These are phyloP conservation scores for Prionace glauca DNA, from an alignment of 2,797 vertebrate genomes.

Conservation along the genomic window DNA sequence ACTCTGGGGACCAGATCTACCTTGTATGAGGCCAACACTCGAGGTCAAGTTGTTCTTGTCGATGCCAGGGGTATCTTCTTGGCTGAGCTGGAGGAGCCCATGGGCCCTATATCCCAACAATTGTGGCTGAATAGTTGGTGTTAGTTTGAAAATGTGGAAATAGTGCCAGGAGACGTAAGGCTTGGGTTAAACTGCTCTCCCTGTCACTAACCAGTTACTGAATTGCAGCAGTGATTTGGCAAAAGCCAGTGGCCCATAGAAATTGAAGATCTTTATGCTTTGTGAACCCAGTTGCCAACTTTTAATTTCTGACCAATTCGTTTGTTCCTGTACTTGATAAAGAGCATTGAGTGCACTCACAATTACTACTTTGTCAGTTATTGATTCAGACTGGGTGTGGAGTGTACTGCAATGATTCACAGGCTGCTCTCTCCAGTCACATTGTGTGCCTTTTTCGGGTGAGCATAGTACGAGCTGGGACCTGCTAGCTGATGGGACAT, in stretches of 20 bases:
- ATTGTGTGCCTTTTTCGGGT: not conserved
- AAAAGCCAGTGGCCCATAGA: not conserved
- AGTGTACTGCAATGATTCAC: not conserved
- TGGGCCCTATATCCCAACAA: not conserved
- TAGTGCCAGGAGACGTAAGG: no score
- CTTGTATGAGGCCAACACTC: not conserved
- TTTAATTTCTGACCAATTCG: not conserved
- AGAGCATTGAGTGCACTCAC: not conserved
- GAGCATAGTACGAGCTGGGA: not conserved
- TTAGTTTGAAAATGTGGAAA: not conserved
- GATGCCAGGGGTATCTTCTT: not conserved
- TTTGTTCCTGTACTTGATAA: not conserved
- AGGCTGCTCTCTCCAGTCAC: not conserved
- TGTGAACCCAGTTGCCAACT: not conserved
- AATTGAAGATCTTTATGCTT: not conserved
- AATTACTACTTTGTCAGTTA: not conserved
- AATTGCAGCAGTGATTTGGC: not conserved
- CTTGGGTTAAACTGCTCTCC: not conserved
- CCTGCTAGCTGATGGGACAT: not conserved
- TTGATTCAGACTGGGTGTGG: not conserved
- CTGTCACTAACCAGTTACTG: not conserved
- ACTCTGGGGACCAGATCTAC: not conserved
- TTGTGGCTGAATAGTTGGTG: not conserved
- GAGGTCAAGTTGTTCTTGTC: not conserved
- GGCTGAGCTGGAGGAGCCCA: not conserved